phyloP scores from a whole-genome alignment of 2,113 vertebrate species.

The Anolis carolinensis region DNA sequence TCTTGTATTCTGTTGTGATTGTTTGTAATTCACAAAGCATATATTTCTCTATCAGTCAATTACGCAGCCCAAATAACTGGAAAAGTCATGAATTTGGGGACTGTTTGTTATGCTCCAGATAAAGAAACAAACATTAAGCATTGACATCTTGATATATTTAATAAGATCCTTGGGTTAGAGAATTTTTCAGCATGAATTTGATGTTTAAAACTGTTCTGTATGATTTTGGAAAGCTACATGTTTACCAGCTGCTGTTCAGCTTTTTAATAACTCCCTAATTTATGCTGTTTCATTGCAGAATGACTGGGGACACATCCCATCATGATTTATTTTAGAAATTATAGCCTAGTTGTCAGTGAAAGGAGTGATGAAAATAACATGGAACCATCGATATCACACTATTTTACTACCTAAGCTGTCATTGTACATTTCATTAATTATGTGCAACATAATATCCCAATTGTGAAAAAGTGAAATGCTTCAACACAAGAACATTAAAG shows the following conservation, averaged over 20 bases:
- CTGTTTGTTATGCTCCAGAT: background rate
- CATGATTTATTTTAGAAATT: background rate
- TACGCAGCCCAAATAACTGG: background rate
- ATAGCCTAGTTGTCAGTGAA: background rate
- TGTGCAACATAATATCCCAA: background rate
- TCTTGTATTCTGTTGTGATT: background rate
- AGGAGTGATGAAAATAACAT: background rate
- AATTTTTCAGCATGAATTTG: background rate
- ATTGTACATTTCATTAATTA: background rate
- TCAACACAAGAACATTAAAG: background rate
- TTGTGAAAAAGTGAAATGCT: background rate
- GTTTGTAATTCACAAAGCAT: background rate
- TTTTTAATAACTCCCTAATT: background rate
- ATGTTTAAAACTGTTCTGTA: background rate
- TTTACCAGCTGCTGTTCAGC: constrained; percentile 39
- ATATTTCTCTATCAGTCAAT: background rate
- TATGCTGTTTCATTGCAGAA: background rate
- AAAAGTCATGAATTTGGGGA: rapidly evolving
- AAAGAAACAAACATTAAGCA: background rate
- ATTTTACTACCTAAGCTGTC: background rate
- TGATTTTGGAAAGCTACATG: constrained; percentile 22
- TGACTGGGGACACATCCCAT: background rate
- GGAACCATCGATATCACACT: background rate
- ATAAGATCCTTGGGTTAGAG: background rate
- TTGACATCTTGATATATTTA: constrained; percentile 21